Percentiles rank a stretch among this genome's conserved stretches.
Evolutionary conservation across 2,888 invertebrate species (phyloP).

Genomic region (Drosophila helvetica): DNA sequence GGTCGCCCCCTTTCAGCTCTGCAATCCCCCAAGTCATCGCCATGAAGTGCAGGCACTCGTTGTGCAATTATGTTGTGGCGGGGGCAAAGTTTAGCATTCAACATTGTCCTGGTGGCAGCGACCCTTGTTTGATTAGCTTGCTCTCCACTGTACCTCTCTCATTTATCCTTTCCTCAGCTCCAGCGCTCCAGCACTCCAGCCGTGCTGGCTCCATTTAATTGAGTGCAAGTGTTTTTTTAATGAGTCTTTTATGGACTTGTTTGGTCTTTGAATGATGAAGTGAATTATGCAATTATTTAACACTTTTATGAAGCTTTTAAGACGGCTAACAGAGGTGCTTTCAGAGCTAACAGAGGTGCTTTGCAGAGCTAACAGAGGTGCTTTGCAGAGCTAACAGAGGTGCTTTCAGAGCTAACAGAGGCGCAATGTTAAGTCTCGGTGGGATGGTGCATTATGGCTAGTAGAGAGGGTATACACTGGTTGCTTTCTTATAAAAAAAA

Average conservation of each 20-base stretch:
- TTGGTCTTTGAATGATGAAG: slow-evolving; percentile 25
- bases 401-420: background rate
- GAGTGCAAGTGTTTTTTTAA: slow-evolving; percentile 77
- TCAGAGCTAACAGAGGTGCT: background rate
- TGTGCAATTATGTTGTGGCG: slow-evolving; percentile 50
- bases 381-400: background rate
- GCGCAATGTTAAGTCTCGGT: background rate
- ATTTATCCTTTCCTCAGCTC: slow-evolving; percentile 5
- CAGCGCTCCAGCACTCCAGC: slow-evolving; percentile 3
- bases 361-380: background rate
- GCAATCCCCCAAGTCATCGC: background rate
- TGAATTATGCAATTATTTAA: slow-evolving; percentile 39
- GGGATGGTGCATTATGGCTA: background rate
- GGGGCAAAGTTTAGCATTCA: slow-evolving; percentile 64
- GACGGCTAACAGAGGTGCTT: slow-evolving; percentile 3
- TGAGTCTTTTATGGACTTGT: slow-evolving; percentile 74
- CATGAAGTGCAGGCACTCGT: slow-evolving; percentile 54
- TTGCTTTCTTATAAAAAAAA: background rate
- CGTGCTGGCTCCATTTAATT: slow-evolving; percentile 61
- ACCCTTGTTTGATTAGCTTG: slow-evolving; percentile 76
- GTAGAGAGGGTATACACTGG: background rate
- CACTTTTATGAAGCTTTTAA: slow-evolving; percentile 21
- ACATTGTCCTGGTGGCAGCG: slow-evolving; percentile 60
- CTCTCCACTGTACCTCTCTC: slow-evolving; percentile 53
- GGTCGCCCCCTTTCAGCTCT: background rate